Evolutionary conservation across 2,797 vertebrate genomes (phyloP).

Genomic region (Anguilla obscura): DNA sequence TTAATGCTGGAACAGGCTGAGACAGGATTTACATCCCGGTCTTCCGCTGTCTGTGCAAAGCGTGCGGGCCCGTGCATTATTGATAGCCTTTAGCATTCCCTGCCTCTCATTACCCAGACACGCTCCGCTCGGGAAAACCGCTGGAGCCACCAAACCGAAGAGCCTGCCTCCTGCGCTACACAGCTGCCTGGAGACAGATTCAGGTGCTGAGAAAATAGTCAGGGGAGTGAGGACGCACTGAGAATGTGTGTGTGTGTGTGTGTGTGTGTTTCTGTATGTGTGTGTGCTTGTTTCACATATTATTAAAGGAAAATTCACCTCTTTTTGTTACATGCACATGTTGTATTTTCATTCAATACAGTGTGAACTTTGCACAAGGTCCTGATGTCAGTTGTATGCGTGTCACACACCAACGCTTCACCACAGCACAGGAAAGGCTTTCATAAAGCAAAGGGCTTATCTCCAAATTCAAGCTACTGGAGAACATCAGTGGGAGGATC

Average conservation of each 20-base stretch:
- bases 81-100: slow-evolving; percentile 23
- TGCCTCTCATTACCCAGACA: slow-evolving; percentile 17
- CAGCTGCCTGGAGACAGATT: not conserved
- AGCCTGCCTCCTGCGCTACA: not conserved
- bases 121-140: not conserved
- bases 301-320: no score
- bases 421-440: not conserved
- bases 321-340: no score
- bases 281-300: not conserved
- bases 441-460: not conserved
- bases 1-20: slow-evolving; percentile 40
- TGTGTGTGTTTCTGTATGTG: not conserved
- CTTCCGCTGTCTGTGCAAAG: slow-evolving; percentile 29
- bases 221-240: no score
- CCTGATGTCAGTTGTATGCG: no score
- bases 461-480: not conserved
- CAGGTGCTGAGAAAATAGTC: not conserved
- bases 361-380: no score
- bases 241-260: no score
- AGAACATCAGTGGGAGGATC: not conserved
- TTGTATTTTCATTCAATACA: no score
- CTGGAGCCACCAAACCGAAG: not conserved
- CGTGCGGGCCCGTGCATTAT: slow-evolving; percentile 7
- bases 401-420: not conserved
- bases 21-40: slow-evolving; percentile 33